Evolutionary conservation across 2,888 invertebrate species (phyloP).

Genomic region (Leucania comma): DNA sequence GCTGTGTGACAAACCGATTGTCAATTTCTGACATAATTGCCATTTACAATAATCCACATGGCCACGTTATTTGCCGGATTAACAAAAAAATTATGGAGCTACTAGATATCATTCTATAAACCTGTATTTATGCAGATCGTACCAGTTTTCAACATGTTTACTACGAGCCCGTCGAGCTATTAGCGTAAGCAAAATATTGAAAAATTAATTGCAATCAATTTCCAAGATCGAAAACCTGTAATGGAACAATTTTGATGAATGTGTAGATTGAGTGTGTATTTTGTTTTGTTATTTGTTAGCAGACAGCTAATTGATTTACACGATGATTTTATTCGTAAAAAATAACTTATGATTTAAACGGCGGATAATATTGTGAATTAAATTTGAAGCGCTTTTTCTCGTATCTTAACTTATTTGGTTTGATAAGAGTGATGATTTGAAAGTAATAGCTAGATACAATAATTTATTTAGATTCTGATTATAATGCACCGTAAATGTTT

Average conservation of each 20-base stretch:
- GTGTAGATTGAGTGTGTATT: conserved; percentile 44
- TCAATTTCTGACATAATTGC: conserved; percentile 51
- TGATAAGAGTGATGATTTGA: neutral
- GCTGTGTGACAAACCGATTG: conserved; percentile 25
- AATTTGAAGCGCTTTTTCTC: neutral
- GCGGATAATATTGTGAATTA: neutral
- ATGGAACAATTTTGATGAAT: conserved; percentile 54
- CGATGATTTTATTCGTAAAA: conserved; percentile 11
- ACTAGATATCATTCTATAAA: conserved; percentile 58
- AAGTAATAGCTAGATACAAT: neutral
- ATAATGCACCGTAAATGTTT: neutral
- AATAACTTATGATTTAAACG: neutral
- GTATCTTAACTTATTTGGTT: neutral
- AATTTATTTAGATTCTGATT: neutral
- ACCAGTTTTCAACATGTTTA: conserved; percentile 54
- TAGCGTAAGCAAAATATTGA: conserved; percentile 59
- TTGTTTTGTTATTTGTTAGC: conserved; percentile 42
- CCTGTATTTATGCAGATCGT: conserved; percentile 60
- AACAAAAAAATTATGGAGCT: conserved; percentile 55
- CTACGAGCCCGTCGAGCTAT: conserved; percentile 45
- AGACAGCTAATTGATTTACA: conserved; percentile 30
- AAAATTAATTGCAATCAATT: conserved; percentile 60
- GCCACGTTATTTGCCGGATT: conserved; percentile 38
- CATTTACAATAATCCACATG: conserved; percentile 46
- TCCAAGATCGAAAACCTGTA: conserved; percentile 48